Conservation (phyloP, 30 jellyfish, hydroid and myxozoan genomes). For the Morbakka virulenta region DNA sequence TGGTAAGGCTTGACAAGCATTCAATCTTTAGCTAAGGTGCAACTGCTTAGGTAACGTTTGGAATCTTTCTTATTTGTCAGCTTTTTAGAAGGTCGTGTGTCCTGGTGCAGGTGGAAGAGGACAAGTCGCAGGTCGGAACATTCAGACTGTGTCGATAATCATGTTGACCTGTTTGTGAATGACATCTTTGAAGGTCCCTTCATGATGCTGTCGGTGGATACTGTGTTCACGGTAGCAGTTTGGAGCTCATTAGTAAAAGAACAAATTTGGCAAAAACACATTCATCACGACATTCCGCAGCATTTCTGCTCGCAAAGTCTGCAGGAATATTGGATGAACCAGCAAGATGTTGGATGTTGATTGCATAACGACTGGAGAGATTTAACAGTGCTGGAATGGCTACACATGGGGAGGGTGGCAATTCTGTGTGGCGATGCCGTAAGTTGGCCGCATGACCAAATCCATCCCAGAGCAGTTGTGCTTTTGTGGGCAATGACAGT, state of each 20-base stretch:
- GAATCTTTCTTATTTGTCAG: not conserved
- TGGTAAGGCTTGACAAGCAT: not conserved
- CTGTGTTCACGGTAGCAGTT: no score
- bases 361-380: constrained; percentile 13
- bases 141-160: no score
- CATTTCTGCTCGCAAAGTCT: not conserved
- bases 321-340: constrained; percentile 23
- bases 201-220: no score
- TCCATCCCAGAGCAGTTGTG: constrained; percentile 68
- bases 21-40: constrained; percentile 1
- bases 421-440: constrained; percentile 50
- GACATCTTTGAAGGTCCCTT: no score
- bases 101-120: no score
- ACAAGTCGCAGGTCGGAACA: no score
- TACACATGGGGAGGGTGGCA: constrained; percentile 36
- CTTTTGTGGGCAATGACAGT: constrained; percentile 45
- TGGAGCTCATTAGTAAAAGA: no score
- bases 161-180: no score
- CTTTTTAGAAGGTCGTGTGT: no score
- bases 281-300: not conserved
- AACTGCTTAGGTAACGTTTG: not conserved
- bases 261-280: constrained; percentile 32
- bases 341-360: constrained; percentile 28
- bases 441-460: no score
- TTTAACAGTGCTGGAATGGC: constrained; percentile 35